A percentile compares a stretch with the other conserved stretches of the same genome.
Conservation (phyloP, 2,888 invertebrate genomes). For the Elgonia sp. region DNA sequence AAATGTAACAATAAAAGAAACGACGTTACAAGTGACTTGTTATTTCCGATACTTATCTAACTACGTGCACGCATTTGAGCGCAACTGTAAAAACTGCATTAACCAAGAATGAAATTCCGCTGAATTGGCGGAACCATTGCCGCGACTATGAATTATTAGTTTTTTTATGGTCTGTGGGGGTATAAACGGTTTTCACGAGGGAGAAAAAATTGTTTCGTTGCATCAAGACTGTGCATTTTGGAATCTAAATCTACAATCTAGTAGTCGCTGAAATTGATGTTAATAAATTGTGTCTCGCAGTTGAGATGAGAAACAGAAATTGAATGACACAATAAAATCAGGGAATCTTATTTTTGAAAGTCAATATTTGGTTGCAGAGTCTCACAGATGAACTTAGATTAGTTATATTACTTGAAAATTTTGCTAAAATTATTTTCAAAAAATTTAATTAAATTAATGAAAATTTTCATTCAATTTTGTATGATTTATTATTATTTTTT, state of each 20-base stretch:
- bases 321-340: conserved; percentile 47
- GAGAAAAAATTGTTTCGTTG: conserved; percentile 13
- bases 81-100: conserved; percentile 23
- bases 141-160: neutral
- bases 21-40: conserved; percentile 7
- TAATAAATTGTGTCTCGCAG: conserved; percentile 46
- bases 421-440: neutral
- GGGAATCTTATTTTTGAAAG: conserved; percentile 48
- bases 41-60: conserved; percentile 24
- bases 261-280: conserved; percentile 31
- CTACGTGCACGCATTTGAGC: conserved; percentile 21
- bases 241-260: conserved; percentile 36
- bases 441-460: neutral
- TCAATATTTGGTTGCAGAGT: conserved; percentile 29
- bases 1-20: conserved; percentile 42
- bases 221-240: conserved; percentile 14
- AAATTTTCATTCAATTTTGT: neutral
- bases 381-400: conserved; percentile 17
- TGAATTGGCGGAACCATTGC: conserved; percentile 1
- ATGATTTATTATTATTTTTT: too few relatives aligned
- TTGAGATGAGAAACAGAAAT: conserved; percentile 61
- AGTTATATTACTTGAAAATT: neutral
- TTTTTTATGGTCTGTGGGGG: conserved; percentile 3
- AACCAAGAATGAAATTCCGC: conserved; percentile 13
- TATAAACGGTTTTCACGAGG: neutral